Base-by-base conservation (phyloP, 2,888 invertebrate genomes). In the Xylota segnis region DNA sequence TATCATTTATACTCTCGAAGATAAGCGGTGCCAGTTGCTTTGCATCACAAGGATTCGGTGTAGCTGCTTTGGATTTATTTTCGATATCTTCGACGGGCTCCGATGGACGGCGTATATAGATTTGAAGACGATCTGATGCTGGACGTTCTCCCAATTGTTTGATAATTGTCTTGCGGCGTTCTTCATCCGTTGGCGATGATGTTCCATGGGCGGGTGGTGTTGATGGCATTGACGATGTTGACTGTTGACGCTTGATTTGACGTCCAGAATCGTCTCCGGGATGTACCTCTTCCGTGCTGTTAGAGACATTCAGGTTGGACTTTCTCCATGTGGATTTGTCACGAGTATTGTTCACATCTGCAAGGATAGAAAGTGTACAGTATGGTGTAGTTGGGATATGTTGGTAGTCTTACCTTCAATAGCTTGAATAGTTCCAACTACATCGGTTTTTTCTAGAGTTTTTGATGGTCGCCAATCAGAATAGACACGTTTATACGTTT, bases 351-450 rank as follows among this genome's bases (percentile, higher is more conserved):
- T 89, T 89, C 40, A 89, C 90, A 88, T 92, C 92, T 90, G 27
- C 83, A 87, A 82, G 12, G 23, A 10, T 90, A 90, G 56, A 76
- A 54, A 45, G 23, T 10, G 10, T 2, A 16, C 6, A 16, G n/a
- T n/a, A n/a, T n/a, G n/a, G n/a, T n/a, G n/a, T n/a, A n/a, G n/a
- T n/a, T n/a, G n/a, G n/a, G n/a, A n/a, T n/a, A n/a, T n/a, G n/a
- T n/a, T n/a, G n/a, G n/a, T 45, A 61, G 4, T 66, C 71, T 77
- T 92, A 96, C 96, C 96, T 94, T 97, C 97, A 72, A 97, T 96
- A 43, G 96, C 95, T 93, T 97, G 97, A 94, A 97, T 96, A 58
- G 97, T 95, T 86, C 95, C 94, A 88, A 97, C 96, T 40, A 97
- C 96, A 92, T 97, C 97, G 4, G 95, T 95, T 91, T 96, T 96